Percentiles rank a stretch among this genome's conserved stretches.
Evolutionary conservation across 2,113 vertebrate species (phyloP).

Genomic region (Syngnathoides biaculeatus): DNA sequence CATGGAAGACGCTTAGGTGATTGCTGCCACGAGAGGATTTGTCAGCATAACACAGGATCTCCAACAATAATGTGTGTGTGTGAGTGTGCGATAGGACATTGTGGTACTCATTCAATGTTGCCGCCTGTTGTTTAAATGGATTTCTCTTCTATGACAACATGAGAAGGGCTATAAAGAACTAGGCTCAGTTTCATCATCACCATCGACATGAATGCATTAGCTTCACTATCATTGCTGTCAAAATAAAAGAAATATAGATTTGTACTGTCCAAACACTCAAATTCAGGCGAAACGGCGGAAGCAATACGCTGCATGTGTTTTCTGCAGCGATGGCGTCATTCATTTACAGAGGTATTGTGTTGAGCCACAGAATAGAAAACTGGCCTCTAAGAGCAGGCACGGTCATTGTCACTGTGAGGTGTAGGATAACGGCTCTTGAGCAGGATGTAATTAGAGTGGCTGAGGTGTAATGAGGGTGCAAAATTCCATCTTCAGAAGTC

Average conservation of each 20-base stretch:
- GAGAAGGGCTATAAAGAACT: constrained; percentile 50
- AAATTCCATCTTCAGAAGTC: constrained; percentile 70
- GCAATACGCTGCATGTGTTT: constrained; percentile 44
- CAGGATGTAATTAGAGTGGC: constrained; percentile 82
- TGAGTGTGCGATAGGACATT: constrained; percentile 61
- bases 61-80: constrained; percentile 67
- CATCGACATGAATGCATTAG: constrained; percentile 32
- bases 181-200: constrained; percentile 61
- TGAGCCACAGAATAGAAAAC: constrained; percentile 66
- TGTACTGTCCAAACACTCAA: background rate
- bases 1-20: constrained; percentile 73
- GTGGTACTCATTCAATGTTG: constrained; percentile 57
- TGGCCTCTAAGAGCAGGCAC: constrained; percentile 62
- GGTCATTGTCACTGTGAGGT: constrained; percentile 76
- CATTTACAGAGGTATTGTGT: constrained; percentile 73
- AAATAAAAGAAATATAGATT: constrained; percentile 11
- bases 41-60: constrained; percentile 76
- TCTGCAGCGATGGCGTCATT: constrained; percentile 60
- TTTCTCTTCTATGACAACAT: constrained; percentile 55
- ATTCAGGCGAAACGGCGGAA: constrained; percentile 13
- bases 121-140: constrained; percentile 65
- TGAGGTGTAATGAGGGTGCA: constrained; percentile 81
- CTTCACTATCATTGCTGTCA: constrained; percentile 20
- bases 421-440: constrained; percentile 80
- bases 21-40: constrained; percentile 74